Percentiles rank a stretch among this genome's conserved stretches.
phyloP scores from a whole-genome alignment of 2,797 vertebrate genomes.

The Leptodactylus fallax region DNA sequence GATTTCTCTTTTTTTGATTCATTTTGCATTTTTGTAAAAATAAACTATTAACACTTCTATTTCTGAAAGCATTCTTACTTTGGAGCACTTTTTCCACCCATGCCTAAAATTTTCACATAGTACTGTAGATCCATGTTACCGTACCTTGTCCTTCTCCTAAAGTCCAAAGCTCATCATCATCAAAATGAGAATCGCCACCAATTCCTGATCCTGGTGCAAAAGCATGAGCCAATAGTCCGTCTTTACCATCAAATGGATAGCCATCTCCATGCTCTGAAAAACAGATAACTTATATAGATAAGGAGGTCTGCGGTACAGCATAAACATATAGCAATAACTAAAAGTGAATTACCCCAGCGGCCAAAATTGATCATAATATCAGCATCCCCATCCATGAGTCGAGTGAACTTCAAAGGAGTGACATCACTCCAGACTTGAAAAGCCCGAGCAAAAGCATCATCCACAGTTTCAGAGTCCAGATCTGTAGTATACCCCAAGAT shows the following conservation, averaged over 20 bases:
- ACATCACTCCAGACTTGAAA: constrained; percentile 97
- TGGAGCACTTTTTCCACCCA: too few relatives aligned
- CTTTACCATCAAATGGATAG: constrained; percentile 97
- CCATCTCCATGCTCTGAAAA: constrained; percentile 94
- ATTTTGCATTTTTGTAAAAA: too few relatives aligned
- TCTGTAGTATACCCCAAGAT: constrained; percentile 92
- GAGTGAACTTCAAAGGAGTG: constrained; percentile 87
- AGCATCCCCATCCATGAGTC: constrained; percentile 92
- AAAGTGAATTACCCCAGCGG: constrained; percentile 86
- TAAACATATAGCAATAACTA: background rate
- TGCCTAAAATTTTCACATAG: too few relatives aligned
- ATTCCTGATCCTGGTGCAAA: constrained; percentile 94
- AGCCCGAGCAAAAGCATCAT: constrained; percentile 93
- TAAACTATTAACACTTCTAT: too few relatives aligned
- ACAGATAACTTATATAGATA: background rate
- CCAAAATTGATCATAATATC: constrained; percentile 99
- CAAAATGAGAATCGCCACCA: constrained; percentile 98
- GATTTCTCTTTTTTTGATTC: too few relatives aligned
- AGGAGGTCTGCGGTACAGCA: background rate
- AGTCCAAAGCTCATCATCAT: constrained; percentile 98
- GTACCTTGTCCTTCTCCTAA: constrained; percentile 95
- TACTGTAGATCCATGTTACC: too few relatives aligned
- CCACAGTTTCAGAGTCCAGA: constrained; percentile 92
- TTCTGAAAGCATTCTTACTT: too few relatives aligned
- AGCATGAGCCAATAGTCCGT: constrained; percentile 95